Evolutionary conservation across 2,888 invertebrate species (phyloP).

Genomic region (Catonia carolina): DNA sequence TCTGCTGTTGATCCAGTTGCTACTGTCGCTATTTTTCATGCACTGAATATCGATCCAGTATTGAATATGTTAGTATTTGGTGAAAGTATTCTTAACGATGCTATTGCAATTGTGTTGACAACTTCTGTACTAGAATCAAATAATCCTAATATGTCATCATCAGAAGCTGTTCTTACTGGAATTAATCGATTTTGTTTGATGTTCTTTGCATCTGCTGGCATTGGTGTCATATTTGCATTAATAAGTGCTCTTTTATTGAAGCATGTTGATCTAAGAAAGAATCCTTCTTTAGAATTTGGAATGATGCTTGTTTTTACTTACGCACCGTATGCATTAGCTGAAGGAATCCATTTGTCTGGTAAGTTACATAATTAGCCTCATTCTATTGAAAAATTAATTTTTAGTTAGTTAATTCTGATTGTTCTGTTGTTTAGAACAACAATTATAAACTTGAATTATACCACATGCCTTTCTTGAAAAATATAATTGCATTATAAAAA

Average conservation of each 20-base stretch:
- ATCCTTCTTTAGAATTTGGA: slow-evolving; percentile 96
- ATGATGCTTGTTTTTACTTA: slow-evolving; percentile 98
- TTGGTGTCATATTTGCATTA: slow-evolving; percentile 91
- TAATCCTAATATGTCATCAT: slow-evolving; percentile 60
- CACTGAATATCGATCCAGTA: slow-evolving; percentile 92
- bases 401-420: neutral
- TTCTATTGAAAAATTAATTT: neutral
- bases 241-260: slow-evolving; percentile 88
- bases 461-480: too few relatives aligned
- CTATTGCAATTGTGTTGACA: slow-evolving; percentile 95
- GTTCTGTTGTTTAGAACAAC: neutral
- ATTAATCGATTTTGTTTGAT: slow-evolving; percentile 73
- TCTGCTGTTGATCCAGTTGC: slow-evolving; percentile 99
- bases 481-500: neutral
- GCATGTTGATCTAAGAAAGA: slow-evolving; percentile 91
- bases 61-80: slow-evolving; percentile 98
- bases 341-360: slow-evolving; percentile 92
- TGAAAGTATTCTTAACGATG: slow-evolving; percentile 94
- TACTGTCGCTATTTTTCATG: slow-evolving; percentile 97
- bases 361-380: slow-evolving; percentile 34
- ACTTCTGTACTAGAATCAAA: slow-evolving; percentile 73
- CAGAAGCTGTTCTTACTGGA: slow-evolving; percentile 80
- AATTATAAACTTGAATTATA: neutral
- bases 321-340: slow-evolving; percentile 95
- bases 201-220: slow-evolving; percentile 97